Evolutionary conservation across 2,797 vertebrate genomes (phyloP).

Genomic region (Fratercula arctica): DNA sequence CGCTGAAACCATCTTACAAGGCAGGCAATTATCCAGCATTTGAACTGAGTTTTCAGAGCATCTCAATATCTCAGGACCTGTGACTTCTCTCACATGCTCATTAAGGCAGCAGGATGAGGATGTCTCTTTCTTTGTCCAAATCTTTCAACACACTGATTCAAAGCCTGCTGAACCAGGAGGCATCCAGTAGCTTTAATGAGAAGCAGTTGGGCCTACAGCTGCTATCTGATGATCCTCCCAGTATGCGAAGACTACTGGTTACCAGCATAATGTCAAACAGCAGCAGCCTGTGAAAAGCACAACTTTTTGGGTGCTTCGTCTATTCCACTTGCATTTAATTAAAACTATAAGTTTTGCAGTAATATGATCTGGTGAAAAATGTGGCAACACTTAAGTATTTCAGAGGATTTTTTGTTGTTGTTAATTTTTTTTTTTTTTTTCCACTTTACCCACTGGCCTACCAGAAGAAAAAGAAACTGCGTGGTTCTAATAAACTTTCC

Average conservation of each 20-base stretch:
- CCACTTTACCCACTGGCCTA: background rate
- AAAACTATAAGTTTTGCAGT: background rate
- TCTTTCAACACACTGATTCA: background rate
- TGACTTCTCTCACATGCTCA: background rate
- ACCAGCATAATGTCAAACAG: background rate
- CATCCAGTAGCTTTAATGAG: background rate
- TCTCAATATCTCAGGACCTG: background rate
- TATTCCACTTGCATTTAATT: background rate
- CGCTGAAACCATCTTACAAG: background rate
- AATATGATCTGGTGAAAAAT: background rate
- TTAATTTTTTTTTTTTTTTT: background rate
- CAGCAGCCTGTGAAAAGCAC: background rate
- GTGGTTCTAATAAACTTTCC: background rate
- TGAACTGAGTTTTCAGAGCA: background rate
- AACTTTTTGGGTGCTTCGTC: background rate
- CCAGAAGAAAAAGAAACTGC: background rate
- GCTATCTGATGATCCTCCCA: background rate
- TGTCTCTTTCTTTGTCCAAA: background rate
- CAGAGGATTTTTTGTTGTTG: background rate
- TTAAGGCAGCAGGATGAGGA: background rate
- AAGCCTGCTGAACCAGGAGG: background rate
- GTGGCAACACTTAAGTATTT: background rate
- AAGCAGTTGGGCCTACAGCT: background rate
- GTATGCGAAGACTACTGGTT: background rate
- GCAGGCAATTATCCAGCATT: background rate